A percentile compares a stretch with the other conserved stretches of the same genome.
phyloP scores from a whole-genome alignment of 2,113 vertebrate species.

The Onychostruthus taczanowskii region DNA sequence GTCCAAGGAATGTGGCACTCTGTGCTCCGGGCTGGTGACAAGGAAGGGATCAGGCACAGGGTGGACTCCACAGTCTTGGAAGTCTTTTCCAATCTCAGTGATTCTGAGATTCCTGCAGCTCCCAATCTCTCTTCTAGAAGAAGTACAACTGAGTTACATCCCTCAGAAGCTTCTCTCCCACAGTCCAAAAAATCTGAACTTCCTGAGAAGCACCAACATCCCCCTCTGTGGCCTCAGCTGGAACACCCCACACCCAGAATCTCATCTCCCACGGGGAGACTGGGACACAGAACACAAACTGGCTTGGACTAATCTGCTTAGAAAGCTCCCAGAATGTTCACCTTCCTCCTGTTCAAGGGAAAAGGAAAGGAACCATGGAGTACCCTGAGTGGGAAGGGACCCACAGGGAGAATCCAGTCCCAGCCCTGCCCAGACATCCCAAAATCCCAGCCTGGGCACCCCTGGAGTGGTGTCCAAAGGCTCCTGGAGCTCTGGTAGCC shows the following conservation, averaged over 20 bases:
- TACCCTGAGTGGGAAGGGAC: background rate
- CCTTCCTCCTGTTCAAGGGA: background rate
- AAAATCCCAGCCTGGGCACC: background rate
- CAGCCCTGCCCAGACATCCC: background rate
- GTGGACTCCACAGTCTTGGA: rapidly evolving
- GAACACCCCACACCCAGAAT: background rate
- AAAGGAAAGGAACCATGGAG: background rate
- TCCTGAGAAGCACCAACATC: background rate
- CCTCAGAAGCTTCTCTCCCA: background rate
- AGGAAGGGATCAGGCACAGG: background rate
- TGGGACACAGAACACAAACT: background rate
- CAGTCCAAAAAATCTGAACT: background rate
- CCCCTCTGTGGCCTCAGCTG: background rate
- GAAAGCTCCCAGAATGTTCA: background rate
- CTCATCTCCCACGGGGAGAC: rapidly evolving
- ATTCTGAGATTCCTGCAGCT: background rate
- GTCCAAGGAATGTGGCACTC: background rate
- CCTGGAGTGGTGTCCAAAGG: background rate
- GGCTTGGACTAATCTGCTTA: background rate
- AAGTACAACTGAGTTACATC: background rate
- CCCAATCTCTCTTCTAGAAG: background rate
- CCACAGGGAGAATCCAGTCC: background rate
- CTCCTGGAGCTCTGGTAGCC: background rate
- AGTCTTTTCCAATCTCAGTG: background rate
- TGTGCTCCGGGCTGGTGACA: background rate